Base-by-base conservation (phyloP, 2,797 vertebrate genomes). In the Lepus oiostolus region DNA sequence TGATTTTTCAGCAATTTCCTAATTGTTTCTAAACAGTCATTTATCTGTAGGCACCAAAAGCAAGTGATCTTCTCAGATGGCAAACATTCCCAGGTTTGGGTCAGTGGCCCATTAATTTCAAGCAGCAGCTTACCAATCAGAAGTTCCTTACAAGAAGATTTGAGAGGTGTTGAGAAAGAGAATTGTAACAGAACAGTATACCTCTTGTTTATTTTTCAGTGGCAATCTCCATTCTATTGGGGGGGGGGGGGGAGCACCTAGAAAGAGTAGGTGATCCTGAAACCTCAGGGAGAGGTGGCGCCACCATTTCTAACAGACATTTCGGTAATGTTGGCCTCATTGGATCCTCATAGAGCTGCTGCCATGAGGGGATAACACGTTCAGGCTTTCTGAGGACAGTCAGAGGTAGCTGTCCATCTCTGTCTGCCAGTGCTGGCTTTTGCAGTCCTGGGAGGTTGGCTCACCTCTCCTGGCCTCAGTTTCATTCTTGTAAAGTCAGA, bases 1-100 rank as follows among this genome's bases (percentile, higher is more conserved):
- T 71, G 68, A 52, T 71, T 91, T 95, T 85, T 71, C 76, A 83
- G 42, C 80, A 85, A 88, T 60, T 82, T 88, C 42, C 42, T 79
- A 91, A 74, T 88, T 62, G 32, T 65, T 81, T 72, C 50, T 85
- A 91, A 85, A 81, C 54, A 75, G n/a, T 62, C 76, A 74, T 81
- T 13, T 42, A 74, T 90, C 30, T 92, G 47, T 67, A 80, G 80
- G 26, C 92, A 30, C 28, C 47, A 74, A 82, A 50, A 70, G 14
- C 42, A 77, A 84, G 38, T 80, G 30, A 28, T 21, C n/a, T 77
- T 92, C 79, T 95, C 22, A 52, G 63, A 71, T 63, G 58, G 24
- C 88, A 89, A 85, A 79, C n/a, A 87, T 87, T 95, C 90, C 76
- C 65, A 88, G 62, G 8, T 30, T 81, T 77, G 79, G n/a, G 30